Base-by-base conservation (phyloP, 2,888 invertebrate genomes). In the Chironomus tentans region DNA sequence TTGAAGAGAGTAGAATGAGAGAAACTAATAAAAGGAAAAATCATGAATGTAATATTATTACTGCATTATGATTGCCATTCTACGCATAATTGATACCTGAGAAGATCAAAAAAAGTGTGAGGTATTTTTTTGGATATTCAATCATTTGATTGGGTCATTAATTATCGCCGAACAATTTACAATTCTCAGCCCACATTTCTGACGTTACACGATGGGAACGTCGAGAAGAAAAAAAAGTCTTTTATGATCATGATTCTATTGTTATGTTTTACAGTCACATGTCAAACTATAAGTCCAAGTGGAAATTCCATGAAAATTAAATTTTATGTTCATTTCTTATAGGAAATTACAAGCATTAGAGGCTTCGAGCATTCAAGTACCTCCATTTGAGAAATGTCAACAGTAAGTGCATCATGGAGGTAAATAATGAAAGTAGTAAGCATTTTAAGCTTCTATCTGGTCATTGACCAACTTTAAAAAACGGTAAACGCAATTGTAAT, bases 391-490 rank as follows among this genome's bases (percentile, higher is more conserved):
- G 10, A 65, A 65, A 65, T 65, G 65, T 65, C 65, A 65, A 65
- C 61, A 28, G 18, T 15, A 22, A 50, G 38, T 48, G 62, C 72
- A 62, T 38, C 50, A 21, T 24, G 56, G 47, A 56, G 18, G 72
- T 50, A 62, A 73, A 73, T 62, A 73, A 73, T 73, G 22, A 24
- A 48, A 22, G 50, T 15, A 65, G 21, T 22, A 65, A 65, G 24
- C 18, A 28, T 38, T 38, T 38, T 38, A 46, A 18, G 72, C 38
- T 38, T 56, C 62, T 28, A 22, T 28, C 56, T 73, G 72, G 72
- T 73, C 61, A 56, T 73, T 73, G 72, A 73, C 72, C 72, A 73
- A 73, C 72, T 73, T 38, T 73, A 24, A 38, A 72, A 72, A 72
- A 72, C 72, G 72, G 72, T 72, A 73, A 65, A 65, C 65, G 18